Conservation (phyloP, 2,113 vertebrate genomes). For the Rhineura floridana region DNA sequence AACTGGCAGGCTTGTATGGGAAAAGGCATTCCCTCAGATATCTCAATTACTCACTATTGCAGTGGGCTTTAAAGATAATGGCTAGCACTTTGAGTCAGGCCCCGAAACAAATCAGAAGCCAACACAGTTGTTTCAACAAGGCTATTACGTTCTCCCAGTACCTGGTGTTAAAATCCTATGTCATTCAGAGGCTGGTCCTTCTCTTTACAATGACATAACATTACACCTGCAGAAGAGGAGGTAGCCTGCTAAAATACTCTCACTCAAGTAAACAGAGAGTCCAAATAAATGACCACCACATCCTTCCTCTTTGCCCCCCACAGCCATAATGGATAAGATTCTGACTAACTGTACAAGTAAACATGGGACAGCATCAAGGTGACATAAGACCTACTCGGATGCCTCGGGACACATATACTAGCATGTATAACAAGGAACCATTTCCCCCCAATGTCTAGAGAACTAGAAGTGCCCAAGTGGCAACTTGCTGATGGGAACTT, state of each 20-base stretch:
- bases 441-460: no score
- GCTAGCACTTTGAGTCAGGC: background rate
- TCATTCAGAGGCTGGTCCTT: background rate
- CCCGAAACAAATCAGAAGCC: background rate
- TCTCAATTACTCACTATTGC: background rate
- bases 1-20: background rate
- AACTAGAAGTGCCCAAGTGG: no score
- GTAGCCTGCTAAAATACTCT: background rate
- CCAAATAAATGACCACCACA: background rate
- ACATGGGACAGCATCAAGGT: no score
- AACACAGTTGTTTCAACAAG: background rate
- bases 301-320: background rate
- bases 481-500: background rate
- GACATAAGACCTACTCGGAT: background rate
- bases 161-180: background rate
- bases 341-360: no score
- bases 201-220: background rate
- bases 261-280: no score
- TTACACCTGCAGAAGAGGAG: background rate
- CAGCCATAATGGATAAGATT: no score
- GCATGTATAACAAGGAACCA: background rate
- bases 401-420: background rate
- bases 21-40: background rate
- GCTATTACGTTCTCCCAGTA: background rate
- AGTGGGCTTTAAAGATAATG: background rate